A percentile compares a stretch with the other conserved stretches of the same genome.
These are phyloP conservation scores for Hylia prasina DNA, from an alignment of 2,113 vertebrate genomes.

Conservation along the genomic window DNA sequence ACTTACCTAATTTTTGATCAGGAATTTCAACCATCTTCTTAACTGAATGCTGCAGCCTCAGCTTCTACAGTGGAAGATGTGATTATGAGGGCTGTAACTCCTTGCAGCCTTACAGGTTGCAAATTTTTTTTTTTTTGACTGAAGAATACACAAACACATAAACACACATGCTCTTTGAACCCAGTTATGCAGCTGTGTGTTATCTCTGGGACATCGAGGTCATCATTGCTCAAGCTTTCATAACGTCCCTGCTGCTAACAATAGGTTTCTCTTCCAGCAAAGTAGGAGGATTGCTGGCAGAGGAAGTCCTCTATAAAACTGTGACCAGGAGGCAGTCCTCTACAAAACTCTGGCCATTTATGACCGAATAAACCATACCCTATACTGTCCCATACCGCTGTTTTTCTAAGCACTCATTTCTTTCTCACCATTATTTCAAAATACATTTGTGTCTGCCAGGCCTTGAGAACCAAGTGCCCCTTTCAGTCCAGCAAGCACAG, in stretches of 20 bases:
- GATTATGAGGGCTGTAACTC: not conserved
- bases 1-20: constrained; percentile 5
- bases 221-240: not conserved
- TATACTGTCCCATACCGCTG: not conserved
- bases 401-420: not conserved
- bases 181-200: not conserved
- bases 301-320: not conserved
- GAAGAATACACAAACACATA: not conserved
- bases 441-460: not conserved
- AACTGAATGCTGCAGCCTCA: constrained; percentile 10
- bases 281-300: not conserved
- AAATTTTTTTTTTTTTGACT: not conserved
- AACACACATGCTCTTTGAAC: not conserved
- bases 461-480: not conserved
- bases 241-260: not conserved
- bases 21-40: constrained; percentile 41
- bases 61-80: not conserved
- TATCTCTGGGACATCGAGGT: not conserved
- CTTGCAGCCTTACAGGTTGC: not conserved
- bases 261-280: not conserved
- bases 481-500: not conserved
- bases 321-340: not conserved
- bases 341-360: not conserved
- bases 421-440: not conserved
- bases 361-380: not conserved